Evolutionary conservation across 2,888 invertebrate species (phyloP).

Genomic region (Ophion costatus): DNA sequence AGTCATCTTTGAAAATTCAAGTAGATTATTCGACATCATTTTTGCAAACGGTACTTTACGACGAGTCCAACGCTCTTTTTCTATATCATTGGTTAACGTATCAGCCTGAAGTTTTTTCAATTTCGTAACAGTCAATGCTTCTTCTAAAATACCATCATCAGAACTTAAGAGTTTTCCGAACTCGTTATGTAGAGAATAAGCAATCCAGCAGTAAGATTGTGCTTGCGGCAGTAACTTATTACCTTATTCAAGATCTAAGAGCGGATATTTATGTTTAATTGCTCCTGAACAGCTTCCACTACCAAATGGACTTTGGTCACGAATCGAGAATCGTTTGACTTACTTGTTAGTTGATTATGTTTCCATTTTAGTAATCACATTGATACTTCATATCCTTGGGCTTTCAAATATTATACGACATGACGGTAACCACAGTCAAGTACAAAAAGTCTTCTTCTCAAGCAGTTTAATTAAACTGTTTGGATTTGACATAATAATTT

Average conservation of each 20-base stretch:
- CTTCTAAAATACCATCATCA: background rate
- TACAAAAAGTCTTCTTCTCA: too few relatives aligned
- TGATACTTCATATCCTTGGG: too few relatives aligned
- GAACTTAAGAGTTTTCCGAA: background rate
- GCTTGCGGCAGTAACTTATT: background rate
- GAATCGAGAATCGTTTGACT: too few relatives aligned
- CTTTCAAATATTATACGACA: too few relatives aligned
- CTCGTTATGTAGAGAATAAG: background rate
- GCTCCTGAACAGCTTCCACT: too few relatives aligned
- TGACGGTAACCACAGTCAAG: too few relatives aligned
- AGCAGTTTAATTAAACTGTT: too few relatives aligned
- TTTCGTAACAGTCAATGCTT: background rate
- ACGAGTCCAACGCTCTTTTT: background rate
- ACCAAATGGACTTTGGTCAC: too few relatives aligned
- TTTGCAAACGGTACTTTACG: background rate
- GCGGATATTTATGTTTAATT: background rate
- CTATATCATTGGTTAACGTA: background rate
- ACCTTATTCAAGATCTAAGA: background rate
- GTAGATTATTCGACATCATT: background rate
- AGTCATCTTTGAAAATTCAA: too few relatives aligned
- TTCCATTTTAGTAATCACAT: too few relatives aligned
- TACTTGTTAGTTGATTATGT: too few relatives aligned
- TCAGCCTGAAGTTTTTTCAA: background rate
- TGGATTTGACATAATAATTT: background rate
- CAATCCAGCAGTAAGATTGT: background rate